Percentiles rank a stretch among this genome's conserved stretches.
These are phyloP conservation scores for Stichopus chloronotus DNA, from an alignment of 35 echinoderm and acorn worm genomes.

Conservation along the genomic window DNA sequence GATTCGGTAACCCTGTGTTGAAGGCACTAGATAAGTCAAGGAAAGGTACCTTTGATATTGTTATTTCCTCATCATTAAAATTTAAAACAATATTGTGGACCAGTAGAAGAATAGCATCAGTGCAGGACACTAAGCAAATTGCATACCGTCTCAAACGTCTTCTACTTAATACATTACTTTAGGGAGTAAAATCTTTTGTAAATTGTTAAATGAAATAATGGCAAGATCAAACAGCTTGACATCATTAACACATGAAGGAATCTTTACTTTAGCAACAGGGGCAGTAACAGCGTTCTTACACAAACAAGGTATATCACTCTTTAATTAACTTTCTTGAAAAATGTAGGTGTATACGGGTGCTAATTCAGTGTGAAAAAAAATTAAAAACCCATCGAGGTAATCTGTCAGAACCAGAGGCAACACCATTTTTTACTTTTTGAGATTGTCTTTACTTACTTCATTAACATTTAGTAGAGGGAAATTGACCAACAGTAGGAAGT, in stretches of 20 bases:
- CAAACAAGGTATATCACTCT: neutral
- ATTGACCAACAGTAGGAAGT: neutral
- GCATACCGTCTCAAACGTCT: neutral
- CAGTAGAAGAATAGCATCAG: too few species aligned
- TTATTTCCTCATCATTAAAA: too few species aligned
- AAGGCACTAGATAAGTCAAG: too few species aligned
- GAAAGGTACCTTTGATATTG: too few species aligned
- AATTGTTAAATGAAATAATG: neutral
- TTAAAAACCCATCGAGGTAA: neutral
- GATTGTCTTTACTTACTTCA: neutral
- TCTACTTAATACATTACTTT: slow-evolving; percentile 6
- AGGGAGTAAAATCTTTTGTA: slow-evolving; percentile 17
- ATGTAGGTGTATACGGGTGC: neutral
- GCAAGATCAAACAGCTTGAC: neutral
- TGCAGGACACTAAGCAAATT: too few species aligned
- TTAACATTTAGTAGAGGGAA: neutral
- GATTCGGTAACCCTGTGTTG: too few species aligned
- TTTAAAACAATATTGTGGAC: too few species aligned
- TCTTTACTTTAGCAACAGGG: slow-evolving; percentile 10
- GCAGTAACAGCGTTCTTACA: neutral
- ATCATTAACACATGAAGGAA: neutral
- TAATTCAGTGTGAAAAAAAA: neutral
- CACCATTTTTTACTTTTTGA: neutral
- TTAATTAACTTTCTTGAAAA: slow-evolving; percentile 11
- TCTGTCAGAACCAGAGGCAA: neutral